Conservation (phyloP, 2,888 invertebrate genomes). For the Flabesymbios commensalis region DNA sequence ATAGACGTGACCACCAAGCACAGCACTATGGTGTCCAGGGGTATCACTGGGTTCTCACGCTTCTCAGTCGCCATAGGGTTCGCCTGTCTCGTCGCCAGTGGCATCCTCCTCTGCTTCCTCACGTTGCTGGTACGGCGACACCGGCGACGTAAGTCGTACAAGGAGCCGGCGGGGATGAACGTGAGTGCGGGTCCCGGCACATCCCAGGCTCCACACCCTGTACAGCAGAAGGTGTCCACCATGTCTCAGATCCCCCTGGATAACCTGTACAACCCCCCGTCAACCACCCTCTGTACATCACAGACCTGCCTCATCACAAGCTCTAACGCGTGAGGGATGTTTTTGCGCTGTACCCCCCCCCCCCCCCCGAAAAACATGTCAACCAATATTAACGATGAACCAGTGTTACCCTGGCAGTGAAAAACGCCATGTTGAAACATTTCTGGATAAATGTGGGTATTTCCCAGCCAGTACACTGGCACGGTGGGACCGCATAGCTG, state of each 20-base stretch:
- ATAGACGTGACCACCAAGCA: conserved; percentile 28
- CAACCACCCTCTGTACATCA: conserved; percentile 52
- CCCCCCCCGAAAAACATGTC: too few relatives aligned
- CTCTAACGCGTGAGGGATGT: too few relatives aligned
- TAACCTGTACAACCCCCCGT: conserved; percentile 58
- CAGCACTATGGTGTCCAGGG: conserved; percentile 15
- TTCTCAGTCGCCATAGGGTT: conserved; percentile 38
- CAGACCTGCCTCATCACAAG: conserved; percentile 51
- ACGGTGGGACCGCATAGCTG: too few relatives aligned
- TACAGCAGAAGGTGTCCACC: conserved; percentile 50
- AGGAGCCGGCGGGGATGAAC: conserved; percentile 42
- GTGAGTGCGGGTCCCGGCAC: background rate
- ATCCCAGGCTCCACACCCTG: conserved; percentile 8
- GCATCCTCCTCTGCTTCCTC: conserved; percentile 55
- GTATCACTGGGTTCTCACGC: conserved; percentile 18
- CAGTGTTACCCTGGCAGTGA: too few relatives aligned
- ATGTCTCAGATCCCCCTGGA: conserved; percentile 61
- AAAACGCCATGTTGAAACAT: too few relatives aligned
- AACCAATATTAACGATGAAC: too few relatives aligned
- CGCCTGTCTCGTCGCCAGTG: conserved; percentile 41
- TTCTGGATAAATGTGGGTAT: too few relatives aligned
- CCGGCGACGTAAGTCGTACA: conserved; percentile 55
- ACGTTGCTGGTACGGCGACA: conserved; percentile 52
- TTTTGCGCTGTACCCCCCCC: too few relatives aligned
- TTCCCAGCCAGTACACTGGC: too few relatives aligned